Evolutionary conservation across 2,797 vertebrate species (phyloP).

Genomic region (Argyrosomus regius): DNA sequence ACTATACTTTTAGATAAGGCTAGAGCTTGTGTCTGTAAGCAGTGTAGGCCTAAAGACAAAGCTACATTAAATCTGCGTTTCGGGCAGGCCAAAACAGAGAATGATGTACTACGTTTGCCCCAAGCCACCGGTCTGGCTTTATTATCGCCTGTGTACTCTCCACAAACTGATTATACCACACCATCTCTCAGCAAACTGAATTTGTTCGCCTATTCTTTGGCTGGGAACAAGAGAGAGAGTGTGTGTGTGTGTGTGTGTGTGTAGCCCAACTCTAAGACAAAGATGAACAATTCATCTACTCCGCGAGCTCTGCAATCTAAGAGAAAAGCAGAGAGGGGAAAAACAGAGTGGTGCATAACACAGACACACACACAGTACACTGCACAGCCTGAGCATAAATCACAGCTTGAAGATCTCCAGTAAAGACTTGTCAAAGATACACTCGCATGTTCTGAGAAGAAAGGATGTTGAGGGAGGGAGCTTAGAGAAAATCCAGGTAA

Average conservation of each 20-base stretch:
- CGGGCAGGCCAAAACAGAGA: conserved; percentile 56
- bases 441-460: conserved; percentile 13
- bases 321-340: conserved; percentile 45
- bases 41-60: conserved; percentile 61
- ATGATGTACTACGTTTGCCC: conserved; percentile 64
- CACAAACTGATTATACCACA: conserved; percentile 66
- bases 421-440: conserved; percentile 47
- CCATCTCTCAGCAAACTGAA: conserved; percentile 64
- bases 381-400: conserved; percentile 56
- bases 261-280: conserved; percentile 47
- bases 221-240: neutral
- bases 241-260: conserved; percentile 22
- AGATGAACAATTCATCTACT: conserved; percentile 64
- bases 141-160: conserved; percentile 70
- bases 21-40: conserved; percentile 51
- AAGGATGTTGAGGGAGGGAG: conserved; percentile 26
- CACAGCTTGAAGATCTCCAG: conserved; percentile 53
- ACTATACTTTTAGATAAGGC: conserved; percentile 58
- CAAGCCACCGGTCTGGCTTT: conserved; percentile 59
- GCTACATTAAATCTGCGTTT: conserved; percentile 64
- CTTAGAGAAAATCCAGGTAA: conserved; percentile 29
- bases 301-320: conserved; percentile 44
- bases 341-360: conserved; percentile 47
- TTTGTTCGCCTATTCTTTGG: conserved; percentile 53
- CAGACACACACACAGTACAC: conserved; percentile 40